These are phyloP conservation scores for Drosophila greeni DNA, from an alignment of 2,888 invertebrate species.

Conservation along the genomic window DNA sequence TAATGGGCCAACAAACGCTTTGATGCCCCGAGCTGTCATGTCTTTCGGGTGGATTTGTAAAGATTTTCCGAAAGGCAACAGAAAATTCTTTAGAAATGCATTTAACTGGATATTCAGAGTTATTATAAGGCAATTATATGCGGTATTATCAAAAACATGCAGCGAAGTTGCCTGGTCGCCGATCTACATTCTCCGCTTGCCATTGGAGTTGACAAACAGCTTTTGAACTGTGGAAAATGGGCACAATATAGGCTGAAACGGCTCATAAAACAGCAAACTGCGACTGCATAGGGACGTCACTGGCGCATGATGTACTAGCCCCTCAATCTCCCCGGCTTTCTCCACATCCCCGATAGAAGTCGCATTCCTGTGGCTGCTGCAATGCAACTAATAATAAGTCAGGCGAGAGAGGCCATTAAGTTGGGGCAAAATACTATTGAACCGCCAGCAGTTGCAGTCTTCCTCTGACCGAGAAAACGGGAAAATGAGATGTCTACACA, in stretches of 20 bases:
- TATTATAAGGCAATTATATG: slow-evolving; percentile 25
- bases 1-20: slow-evolving; percentile 50
- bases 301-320: not conserved
- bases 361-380: slow-evolving; percentile 25
- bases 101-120: slow-evolving; percentile 12
- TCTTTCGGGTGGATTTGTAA: slow-evolving; percentile 42
- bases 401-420: slow-evolving; percentile 52
- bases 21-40: slow-evolving; percentile 38
- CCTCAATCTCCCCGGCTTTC: slow-evolving; percentile 6
- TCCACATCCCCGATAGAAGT: not conserved
- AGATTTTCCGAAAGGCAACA: slow-evolving; percentile 38
- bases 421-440: slow-evolving; percentile 41
- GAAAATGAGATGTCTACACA: slow-evolving; percentile 10
- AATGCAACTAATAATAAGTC: slow-evolving; percentile 37
- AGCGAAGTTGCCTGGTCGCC: not conserved
- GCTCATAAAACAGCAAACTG: slow-evolving; percentile 27
- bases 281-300: slow-evolving; percentile 35
- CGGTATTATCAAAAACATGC: slow-evolving; percentile 24
- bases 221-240: slow-evolving; percentile 25
- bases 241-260: slow-evolving; percentile 15
- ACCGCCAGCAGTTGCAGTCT: slow-evolving; percentile 39
- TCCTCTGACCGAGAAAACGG: slow-evolving; percentile 27
- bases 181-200: slow-evolving; percentile 6
- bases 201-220: slow-evolving; percentile 30
- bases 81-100: slow-evolving; percentile 20